These are phyloP conservation scores for Exocentrus adspersus DNA, from an alignment of 2,888 invertebrate species.

Conservation along the genomic window DNA sequence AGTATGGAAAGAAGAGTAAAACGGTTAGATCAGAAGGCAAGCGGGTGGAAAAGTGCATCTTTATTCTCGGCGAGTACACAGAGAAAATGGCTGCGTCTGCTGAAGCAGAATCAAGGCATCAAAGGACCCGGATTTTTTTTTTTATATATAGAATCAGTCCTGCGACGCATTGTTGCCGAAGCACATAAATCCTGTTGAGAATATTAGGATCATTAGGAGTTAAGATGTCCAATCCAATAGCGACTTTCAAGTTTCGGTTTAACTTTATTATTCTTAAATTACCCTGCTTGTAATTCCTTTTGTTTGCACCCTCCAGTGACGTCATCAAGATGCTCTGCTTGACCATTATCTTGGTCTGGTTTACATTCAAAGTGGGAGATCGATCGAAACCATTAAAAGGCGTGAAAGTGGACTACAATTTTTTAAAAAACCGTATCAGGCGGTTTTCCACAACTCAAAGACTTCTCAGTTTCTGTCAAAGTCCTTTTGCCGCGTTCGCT, in stretches of 20 bases:
- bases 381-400: no score
- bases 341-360: background rate
- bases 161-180: no score
- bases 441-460: no score
- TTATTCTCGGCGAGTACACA: slow-evolving; percentile 11
- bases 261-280: background rate
- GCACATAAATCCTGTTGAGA: no score
- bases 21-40: background rate
- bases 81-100: background rate
- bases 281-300: background rate
- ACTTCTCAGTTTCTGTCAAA: no score
- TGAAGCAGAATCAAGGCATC: background rate
- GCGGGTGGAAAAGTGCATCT: slow-evolving; percentile 8
- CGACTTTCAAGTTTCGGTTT: background rate
- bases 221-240: no score
- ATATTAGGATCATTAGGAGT: no score
- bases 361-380: background rate
- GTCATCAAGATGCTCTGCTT: background rate
- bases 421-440: no score
- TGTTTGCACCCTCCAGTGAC: background rate
- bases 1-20: background rate
- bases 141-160: no score
- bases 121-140: slow-evolving; percentile 4
- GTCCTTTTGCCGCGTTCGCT: no score
- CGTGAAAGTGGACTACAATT: no score